A percentile compares a stretch with the other conserved stretches of the same genome.
Conservation (phyloP, 2,797 vertebrate species). For the Aratinga solstitialis region DNA sequence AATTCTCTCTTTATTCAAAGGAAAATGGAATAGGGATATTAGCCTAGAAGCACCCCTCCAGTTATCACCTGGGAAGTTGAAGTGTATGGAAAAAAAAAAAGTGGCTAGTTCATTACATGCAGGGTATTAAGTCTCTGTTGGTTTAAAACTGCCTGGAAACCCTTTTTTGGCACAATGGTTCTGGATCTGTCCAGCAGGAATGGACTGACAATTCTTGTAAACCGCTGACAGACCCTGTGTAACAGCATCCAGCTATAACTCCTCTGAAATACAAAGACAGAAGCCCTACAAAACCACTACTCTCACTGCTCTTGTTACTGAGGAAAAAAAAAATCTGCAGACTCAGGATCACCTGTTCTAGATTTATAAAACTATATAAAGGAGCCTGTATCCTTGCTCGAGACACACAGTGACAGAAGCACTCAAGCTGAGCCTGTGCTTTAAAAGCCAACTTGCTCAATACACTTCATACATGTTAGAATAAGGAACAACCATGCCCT, state of each 20-base stretch:
- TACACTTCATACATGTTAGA: background rate
- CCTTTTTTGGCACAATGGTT: accelerated
- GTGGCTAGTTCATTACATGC: background rate
- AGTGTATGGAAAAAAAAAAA: background rate
- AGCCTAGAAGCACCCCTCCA: background rate
- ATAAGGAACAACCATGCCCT: background rate
- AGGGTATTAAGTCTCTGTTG: background rate
- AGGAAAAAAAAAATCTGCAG: background rate
- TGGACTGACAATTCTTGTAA: background rate
- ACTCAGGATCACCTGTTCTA: background rate
- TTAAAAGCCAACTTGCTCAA: background rate
- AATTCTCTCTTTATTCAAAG: background rate
- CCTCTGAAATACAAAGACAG: background rate
- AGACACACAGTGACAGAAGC: background rate
- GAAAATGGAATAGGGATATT: background rate
- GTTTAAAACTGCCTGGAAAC: background rate
- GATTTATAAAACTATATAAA: background rate
- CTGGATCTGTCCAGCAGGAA: background rate
- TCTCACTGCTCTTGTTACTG: background rate
- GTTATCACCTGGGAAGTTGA: background rate
- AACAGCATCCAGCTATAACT: background rate
- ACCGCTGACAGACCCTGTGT: background rate
- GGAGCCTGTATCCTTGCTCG: background rate
- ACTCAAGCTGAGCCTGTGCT: background rate
- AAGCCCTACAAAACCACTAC: background rate